Evolutionary conservation across 2,113 vertebrate species (phyloP), one percentile per base, ranked within the genome.

Genomic region (Amphiprion ocellaris): DNA sequence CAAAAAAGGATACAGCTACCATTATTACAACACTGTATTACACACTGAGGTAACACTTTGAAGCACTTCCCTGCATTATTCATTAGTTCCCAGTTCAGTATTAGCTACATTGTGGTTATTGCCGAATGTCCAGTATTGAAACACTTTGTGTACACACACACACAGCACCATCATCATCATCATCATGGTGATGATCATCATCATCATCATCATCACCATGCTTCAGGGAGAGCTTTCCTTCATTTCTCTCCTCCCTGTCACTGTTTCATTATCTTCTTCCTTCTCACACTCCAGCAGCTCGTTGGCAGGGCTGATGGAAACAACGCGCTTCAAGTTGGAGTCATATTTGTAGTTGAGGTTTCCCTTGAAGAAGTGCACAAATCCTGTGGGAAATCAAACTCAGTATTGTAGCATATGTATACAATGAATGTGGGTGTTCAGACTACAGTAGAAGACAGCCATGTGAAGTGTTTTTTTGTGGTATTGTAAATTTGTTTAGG

Each of bases 311-410:
- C 50, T 41, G 33, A 21, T 73, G 21, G 79, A 79, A 14, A 74
- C 49, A 9, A 87, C 65, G 0, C 3, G 44, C n/a, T 84, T 90
- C 16, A 47, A 62, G 37, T 26, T 17, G 1, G 23, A n/a, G 79
- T 93, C 85, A 5, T 72, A 92, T 44, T 61, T 84, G 77, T 89
- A 88, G 52, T 71, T 12, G 0, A 82, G 10, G 26, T 85, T 87
- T 69, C 90, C 87, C 3, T 70, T 79, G 78, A 94, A 93, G 84
- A 93, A 85, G 50, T 88, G 84, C 3, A 91, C 58, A 10, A 69
- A 77, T 19, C 75, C 92, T 93, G 87, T 64, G 4, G 24, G 11
- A 17, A 59, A 63, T 58, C 1, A 69, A 8, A n/a, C 2, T n/a
- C 2, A 19, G 52, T n/a, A 54, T 23, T 44, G 50, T 26, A 4